Base-by-base conservation (phyloP, 2,888 invertebrate genomes). In the Uloborus plumipes region DNA sequence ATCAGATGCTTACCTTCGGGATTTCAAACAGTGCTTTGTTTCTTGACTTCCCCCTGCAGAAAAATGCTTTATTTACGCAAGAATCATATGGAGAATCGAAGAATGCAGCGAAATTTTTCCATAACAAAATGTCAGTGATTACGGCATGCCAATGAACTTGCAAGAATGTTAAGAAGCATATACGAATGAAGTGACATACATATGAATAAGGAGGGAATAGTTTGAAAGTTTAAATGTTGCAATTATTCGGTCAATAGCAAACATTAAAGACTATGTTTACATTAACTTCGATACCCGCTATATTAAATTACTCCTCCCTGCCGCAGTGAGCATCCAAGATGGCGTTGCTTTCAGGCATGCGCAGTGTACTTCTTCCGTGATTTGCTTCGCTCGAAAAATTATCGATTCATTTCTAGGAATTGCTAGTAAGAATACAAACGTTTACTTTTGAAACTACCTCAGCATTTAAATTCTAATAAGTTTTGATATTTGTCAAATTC, bases 321-420 rank as follows among this genome's bases (percentile, higher is more conserved):
- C 83, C 83, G 83, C 83, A 83, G 72, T 77, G 62, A 83, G 77
- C 83, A 77, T 83, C 75, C 83, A 83, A 83, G 83, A 83, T 83
- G 83, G 83, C 83, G 83, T 83, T 76, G 83, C 77, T 73, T 73
- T 83, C 71, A 83, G 72, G 73, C 83, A 83, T 83, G 83, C 83
- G 83, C 83, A 77, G 53, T 77, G 55, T 66, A 77, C 58, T 72
- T 76, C 72, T 83, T 83, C 83, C 83, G 83, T 73, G 67, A 66
- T 76, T 82, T 65, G 67, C 79, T 81, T 81, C 81, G 65, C 61
- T 75, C 53, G 75, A 80, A 81, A 81, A 75, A 70, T 81, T 81
- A 81, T 75, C 75, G 81, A 75, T 75, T 75, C 62, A 55, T 81
- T 70, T 69, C 59, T 69, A 59, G 64, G 69, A 73, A 80, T 22